These are phyloP conservation scores for Cynaeus angustus DNA, from an alignment of 2,888 invertebrate genomes.

Conservation along the genomic window DNA sequence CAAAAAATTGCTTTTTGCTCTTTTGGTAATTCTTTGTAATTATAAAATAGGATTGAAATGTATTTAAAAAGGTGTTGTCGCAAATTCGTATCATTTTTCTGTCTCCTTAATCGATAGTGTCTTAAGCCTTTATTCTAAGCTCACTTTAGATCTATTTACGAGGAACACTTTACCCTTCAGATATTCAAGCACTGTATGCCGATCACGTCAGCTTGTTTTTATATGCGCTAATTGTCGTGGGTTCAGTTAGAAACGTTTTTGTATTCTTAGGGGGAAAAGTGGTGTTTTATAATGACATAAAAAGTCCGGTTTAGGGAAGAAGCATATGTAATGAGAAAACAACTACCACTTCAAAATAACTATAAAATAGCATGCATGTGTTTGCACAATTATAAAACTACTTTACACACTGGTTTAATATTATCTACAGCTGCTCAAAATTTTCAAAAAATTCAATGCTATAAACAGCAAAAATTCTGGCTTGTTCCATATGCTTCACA, in stretches of 20 bases:
- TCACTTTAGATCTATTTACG: slow-evolving; percentile 17
- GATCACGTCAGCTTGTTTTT: slow-evolving; percentile 54
- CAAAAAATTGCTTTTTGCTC: too few species aligned
- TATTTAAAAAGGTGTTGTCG: neutral
- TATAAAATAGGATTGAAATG: too few species aligned
- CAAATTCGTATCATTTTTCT: neutral
- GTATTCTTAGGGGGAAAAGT: slow-evolving; percentile 33
- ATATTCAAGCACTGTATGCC: slow-evolving; percentile 48
- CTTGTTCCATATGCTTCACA: too few species aligned
- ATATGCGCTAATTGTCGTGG: slow-evolving; percentile 54
- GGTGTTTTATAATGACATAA: slow-evolving; percentile 34
- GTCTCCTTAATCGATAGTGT: slow-evolving; percentile 13
- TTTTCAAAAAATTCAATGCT: too few species aligned
- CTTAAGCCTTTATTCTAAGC: neutral
- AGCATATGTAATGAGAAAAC: slow-evolving; percentile 9
- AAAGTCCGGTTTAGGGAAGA: slow-evolving; percentile 4
- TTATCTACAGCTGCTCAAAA: too few species aligned
- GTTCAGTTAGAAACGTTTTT: slow-evolving; percentile 52
- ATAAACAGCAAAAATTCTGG: too few species aligned
- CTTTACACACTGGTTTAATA: too few species aligned
- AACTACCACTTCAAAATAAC: neutral
- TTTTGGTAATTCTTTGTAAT: too few species aligned
- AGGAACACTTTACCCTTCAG: slow-evolving; percentile 24
- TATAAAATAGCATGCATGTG: too few species aligned
- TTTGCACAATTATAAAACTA: too few species aligned